Evolutionary conservation across 2,888 invertebrate genomes (phyloP).

Genomic region (Desoria tigrina): DNA sequence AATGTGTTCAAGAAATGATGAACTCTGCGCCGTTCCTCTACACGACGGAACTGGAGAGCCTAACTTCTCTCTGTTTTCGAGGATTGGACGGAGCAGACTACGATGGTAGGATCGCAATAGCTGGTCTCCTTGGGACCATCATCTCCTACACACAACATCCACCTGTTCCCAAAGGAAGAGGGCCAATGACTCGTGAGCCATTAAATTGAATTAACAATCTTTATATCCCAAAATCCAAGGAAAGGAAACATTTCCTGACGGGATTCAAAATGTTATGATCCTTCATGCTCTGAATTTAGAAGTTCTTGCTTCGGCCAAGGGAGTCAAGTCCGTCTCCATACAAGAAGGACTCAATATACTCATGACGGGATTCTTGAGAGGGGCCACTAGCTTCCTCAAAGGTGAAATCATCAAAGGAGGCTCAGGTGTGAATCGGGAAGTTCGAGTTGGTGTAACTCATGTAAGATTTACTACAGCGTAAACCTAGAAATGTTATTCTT

Average conservation of each 20-base stretch:
- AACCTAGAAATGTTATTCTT: neutral
- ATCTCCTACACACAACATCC: conserved; percentile 79
- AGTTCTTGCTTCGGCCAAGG: conserved; percentile 11
- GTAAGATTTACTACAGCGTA: conserved; percentile 63
- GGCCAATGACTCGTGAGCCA: conserved; percentile 16
- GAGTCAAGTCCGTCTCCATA: conserved; percentile 70
- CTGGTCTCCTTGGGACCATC: conserved; percentile 84
- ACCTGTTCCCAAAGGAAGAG: conserved; percentile 46
- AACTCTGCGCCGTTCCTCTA: conserved; percentile 48
- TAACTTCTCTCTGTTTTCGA: conserved; percentile 86
- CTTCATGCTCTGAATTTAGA: conserved; percentile 6
- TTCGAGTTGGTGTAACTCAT: conserved; percentile 95
- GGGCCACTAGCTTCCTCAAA: conserved; percentile 91
- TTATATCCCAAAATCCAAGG: neutral
- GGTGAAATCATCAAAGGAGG: conserved; percentile 95
- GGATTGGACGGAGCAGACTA: conserved; percentile 90
- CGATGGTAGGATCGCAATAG: conserved; percentile 87
- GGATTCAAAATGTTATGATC: conserved; percentile 9
- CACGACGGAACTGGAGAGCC: conserved; percentile 85
- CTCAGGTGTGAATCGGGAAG: conserved; percentile 89
- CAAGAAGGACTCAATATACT: conserved; percentile 89
- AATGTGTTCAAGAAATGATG: conserved; percentile 55
- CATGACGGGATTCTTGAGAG: conserved; percentile 90
- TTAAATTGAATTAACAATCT: neutral
- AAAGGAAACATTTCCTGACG: too few species aligned